Conservation (phyloP, 2,113 vertebrate genomes). For the Origma solitaria region DNA sequence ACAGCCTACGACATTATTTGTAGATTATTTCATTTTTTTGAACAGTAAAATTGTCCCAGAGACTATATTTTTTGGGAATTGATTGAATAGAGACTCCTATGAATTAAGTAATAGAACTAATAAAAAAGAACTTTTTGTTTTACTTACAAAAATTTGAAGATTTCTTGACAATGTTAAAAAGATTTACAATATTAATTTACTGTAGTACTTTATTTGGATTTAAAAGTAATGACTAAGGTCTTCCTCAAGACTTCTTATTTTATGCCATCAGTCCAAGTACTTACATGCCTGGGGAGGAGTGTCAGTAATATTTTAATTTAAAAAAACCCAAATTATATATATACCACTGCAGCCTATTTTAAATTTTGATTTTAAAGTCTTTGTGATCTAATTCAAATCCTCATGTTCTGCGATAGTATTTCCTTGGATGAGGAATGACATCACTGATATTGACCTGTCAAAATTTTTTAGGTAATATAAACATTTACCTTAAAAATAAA, state of each 20-base stretch:
- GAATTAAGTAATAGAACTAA: not conserved
- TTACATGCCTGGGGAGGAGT: not conserved
- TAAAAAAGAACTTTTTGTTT: not conserved
- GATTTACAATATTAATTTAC: not conserved
- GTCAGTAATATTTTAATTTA: not conserved
- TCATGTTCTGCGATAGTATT: not conserved
- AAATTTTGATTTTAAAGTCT: not conserved
- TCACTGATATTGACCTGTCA: not conserved
- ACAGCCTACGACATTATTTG: not conserved
- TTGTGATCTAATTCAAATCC: not conserved
- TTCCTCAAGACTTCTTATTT: not conserved
- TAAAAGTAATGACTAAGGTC: not conserved
- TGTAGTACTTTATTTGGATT: not conserved
- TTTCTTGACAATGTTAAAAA: not conserved
- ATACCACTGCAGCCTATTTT: not conserved
- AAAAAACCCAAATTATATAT: not conserved
- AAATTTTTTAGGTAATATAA: not conserved
- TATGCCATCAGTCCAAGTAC: not conserved
- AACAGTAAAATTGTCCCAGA: not conserved
- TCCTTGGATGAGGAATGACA: not conserved
- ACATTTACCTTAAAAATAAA: not conserved
- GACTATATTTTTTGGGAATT: not conserved
- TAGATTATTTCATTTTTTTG: not conserved
- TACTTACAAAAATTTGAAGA: not conserved
- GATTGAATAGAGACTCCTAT: not conserved